Evolutionary conservation across 2,113 vertebrate species (phyloP).

Genomic region (Pardalotus punctatus): DNA sequence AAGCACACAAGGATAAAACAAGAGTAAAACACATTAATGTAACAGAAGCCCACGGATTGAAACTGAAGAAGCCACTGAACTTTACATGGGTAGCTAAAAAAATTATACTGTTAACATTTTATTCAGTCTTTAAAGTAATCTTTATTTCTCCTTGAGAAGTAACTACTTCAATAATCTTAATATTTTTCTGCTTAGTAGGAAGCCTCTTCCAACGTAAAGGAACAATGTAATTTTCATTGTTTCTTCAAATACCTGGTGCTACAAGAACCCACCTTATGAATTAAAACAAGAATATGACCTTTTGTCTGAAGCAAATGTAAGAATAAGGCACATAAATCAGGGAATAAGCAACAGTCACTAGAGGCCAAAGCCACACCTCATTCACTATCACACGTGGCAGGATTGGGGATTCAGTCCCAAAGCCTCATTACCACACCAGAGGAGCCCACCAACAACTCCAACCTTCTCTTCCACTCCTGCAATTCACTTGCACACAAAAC

Average conservation of each 20-base stretch:
- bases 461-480: background rate
- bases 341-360: background rate
- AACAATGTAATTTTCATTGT: background rate
- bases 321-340: background rate
- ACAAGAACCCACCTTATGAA: background rate
- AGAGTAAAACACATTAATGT: background rate
- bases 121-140: background rate
- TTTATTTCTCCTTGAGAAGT: background rate
- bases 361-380: background rate
- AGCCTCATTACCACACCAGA: background rate
- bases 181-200: background rate
- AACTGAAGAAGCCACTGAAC: background rate
- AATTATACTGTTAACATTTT: background rate
- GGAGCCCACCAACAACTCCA: background rate
- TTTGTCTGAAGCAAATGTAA: background rate
- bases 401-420: background rate
- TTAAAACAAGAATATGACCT: background rate
- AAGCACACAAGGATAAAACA: background rate
- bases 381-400: background rate
- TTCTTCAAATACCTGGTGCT: background rate
- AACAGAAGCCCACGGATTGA: background rate
- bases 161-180: background rate
- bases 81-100: background rate
- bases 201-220: background rate
- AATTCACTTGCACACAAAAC: background rate